Evolutionary conservation across 2,888 invertebrate genomes (phyloP), one percentile per base, ranked within the genome.

Genomic region (Cyclophora albipunctata): DNA sequence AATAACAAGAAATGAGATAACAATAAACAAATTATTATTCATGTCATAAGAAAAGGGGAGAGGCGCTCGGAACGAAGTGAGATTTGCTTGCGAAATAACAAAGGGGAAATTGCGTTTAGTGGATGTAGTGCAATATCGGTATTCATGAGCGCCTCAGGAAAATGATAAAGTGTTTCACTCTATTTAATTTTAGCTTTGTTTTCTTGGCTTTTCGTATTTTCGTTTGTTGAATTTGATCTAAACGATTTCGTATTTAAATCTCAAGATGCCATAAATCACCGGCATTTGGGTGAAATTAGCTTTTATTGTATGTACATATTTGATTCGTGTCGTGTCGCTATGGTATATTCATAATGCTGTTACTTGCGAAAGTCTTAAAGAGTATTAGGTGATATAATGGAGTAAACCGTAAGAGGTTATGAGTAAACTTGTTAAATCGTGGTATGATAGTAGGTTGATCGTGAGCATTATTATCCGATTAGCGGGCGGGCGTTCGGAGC

Each of bases 381-480:
- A 20, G 20, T 20, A 20, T 20, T 20, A 20, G 20, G 20, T 20
- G 20, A 20, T 20, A 20, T 20, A 20, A 20, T 20, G 20, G 20
- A 20, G 20, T 20, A 20, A 20, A 20, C 20, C 20, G 20, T 20
- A 20, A 20, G 20, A 20, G 20, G 20, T 20, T 20, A 20, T 20
- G 20, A 20, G 20, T 20, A 20, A 20, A 20, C 20, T 20, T 20
- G 20, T 20, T 20, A 20, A 20, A 20, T 20, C 20, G 20, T 20
- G 20, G 37, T 64, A 62, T 65, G 62, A 58, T 56, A 65, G 63
- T 62, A 60, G 66, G 67, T 67, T 69, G 59, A 69, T 67, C 64
- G 69, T 64, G 70, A 71, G 72, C 73, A 81, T 83, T 83, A 84
- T 84, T 81, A 84, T 81, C 80, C 78, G 81, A 82, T 85, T 84